Base-by-base conservation (phyloP, 2,888 invertebrate species). In the Desoria tigrina region DNA sequence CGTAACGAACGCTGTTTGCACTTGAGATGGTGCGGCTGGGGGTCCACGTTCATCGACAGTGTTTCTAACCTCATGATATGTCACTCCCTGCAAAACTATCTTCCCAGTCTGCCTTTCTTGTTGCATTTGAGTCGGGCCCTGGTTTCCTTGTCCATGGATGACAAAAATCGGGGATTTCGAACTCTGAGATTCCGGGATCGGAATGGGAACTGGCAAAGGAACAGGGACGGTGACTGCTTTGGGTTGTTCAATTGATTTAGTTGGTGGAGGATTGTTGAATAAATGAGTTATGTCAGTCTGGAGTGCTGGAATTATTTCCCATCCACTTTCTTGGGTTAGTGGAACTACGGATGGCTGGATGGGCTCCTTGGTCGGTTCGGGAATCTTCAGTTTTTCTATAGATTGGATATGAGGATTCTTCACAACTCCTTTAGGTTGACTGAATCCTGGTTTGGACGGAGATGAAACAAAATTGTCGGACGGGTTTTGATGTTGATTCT, bases 271-370 rank as follows among this genome's bases (percentile, higher is more conserved):
- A 11, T 68, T 50, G n/a, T 64, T 32, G 53, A 76, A 75, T 0
- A 76, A 61, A 63, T 76, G 75, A 24, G 75, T 76, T 14, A 76
- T 68, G 39, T 76, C 76, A 11, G 74, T 75, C 56, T 76, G 76
- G 2, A 73, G 69, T 1, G 76, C 75, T 3, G 76, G 76, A 54
- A 75, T 73, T 16, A 76, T 74, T 73, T 76, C 76, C 74, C 74
- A 76, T 11, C 66, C 68, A 28, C 55, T 65, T 45, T 66, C 66
- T 58, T 69, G 68, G 7, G 56, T 68, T 1, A 60, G 28, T 1
- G 64, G 51, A n/a, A 58, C 51, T 4, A 28, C 26, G 16, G 54
- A 49, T 53, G 42, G 54, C 37, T 21, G 53, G 45, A 21, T 55
- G 42, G 27, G 56, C 28, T 32, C 61, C 4, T 28, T 50, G 11